These are phyloP conservation scores for Nipponia nippon DNA, from an alignment of 2,113 vertebrate species.

Conservation along the genomic window DNA sequence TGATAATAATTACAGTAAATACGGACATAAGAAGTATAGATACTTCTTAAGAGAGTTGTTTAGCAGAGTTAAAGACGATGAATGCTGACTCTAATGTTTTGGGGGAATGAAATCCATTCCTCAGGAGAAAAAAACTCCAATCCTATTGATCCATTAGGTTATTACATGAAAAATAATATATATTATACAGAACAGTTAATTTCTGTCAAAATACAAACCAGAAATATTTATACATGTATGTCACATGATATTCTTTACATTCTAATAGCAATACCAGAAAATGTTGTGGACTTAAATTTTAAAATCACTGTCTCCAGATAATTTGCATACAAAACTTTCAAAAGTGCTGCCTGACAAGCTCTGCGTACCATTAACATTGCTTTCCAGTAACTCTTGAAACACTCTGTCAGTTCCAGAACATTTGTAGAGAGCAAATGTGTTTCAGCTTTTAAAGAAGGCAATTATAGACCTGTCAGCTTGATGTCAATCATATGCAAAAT, in stretches of 20 bases:
- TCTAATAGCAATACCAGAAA: background rate
- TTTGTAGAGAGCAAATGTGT: background rate
- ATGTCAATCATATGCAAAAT: constrained; percentile 11
- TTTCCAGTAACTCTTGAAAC: background rate
- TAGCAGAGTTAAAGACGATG: background rate
- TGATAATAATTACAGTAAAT: background rate
- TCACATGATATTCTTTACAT: background rate
- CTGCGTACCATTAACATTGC: background rate
- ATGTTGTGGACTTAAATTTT: background rate
- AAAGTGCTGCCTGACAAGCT: background rate
- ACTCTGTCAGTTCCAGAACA: background rate
- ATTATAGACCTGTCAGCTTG: constrained; percentile 19
- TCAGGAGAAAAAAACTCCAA: background rate
- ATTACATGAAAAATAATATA: background rate
- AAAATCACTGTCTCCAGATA: background rate
- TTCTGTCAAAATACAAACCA: background rate
- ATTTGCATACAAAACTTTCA: background rate
- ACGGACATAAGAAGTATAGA: background rate
- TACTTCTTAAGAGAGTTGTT: background rate
- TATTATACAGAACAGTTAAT: background rate
- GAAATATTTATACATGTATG: background rate
- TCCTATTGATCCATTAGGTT: background rate
- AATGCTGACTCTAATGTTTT: background rate
- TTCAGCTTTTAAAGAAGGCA: constrained; percentile 1
- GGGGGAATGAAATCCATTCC: background rate